phyloP scores from a whole-genome alignment of 2,888 invertebrate species.

The Allophyes oxyacanthae region DNA sequence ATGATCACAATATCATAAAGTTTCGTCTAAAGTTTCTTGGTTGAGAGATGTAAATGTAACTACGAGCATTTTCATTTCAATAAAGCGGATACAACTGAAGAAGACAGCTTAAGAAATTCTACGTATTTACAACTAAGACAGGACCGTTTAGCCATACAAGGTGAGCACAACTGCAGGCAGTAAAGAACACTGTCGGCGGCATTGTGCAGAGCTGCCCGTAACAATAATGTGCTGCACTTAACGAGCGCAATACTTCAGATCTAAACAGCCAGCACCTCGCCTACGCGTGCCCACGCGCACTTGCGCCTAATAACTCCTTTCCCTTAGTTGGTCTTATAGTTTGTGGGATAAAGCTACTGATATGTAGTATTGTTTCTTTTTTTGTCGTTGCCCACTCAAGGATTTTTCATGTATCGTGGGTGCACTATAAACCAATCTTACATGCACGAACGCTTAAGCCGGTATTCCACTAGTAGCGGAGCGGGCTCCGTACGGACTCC shows the following conservation, averaged over 20 bases:
- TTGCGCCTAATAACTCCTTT: constrained; percentile 20
- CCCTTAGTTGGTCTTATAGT: background rate
- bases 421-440: too few relatives aligned
- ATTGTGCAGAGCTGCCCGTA: constrained; percentile 26
- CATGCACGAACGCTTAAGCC: too few relatives aligned
- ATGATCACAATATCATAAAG: too few relatives aligned
- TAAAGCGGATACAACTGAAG: background rate
- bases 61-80: too few relatives aligned
- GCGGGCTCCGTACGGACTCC: too few relatives aligned
- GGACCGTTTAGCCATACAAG: constrained; percentile 30
- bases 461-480: too few relatives aligned
- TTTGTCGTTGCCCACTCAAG: background rate
- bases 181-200: constrained; percentile 24
- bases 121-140: background rate
- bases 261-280: constrained; percentile 10
- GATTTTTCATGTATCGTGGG: too few relatives aligned
- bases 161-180: constrained; percentile 14
- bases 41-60: too few relatives aligned
- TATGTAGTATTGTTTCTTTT: background rate
- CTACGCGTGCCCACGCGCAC: constrained; percentile 20
- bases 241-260: constrained; percentile 38
- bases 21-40: too few relatives aligned
- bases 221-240: constrained; percentile 41
- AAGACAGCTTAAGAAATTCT: too few relatives aligned
- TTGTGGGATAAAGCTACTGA: constrained; percentile 6